phyloP scores from a whole-genome alignment of 1,140 invertebrate genomes.

The Archivesica marissinica region DNA sequence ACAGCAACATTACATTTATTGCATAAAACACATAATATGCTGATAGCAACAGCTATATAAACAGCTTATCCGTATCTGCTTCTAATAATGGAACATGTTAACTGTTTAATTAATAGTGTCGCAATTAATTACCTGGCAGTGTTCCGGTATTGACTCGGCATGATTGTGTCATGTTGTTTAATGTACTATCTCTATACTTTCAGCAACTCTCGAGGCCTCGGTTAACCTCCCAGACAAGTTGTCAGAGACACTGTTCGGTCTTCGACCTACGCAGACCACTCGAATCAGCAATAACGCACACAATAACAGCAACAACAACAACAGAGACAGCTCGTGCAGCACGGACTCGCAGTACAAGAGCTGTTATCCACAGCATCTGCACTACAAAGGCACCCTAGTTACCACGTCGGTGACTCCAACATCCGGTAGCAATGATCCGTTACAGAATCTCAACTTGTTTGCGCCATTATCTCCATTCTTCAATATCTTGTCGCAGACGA shows the following conservation, averaged over 20 bases:
- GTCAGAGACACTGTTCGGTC: constrained; percentile 70
- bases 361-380: constrained; percentile 79
- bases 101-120: too few relatives aligned
- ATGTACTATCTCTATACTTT: constrained; percentile 51
- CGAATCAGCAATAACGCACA: constrained; percentile 67
- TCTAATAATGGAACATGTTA: too few relatives aligned
- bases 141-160: too few relatives aligned
- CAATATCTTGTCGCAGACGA: constrained; percentile 77
- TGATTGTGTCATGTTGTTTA: not conserved
- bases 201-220: constrained; percentile 75
- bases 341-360: constrained; percentile 43
- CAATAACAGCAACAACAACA: constrained; percentile 56
- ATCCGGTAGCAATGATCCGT: constrained; percentile 67
- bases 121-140: too few relatives aligned
- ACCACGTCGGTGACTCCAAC: constrained; percentile 77
- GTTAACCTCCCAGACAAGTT: constrained; percentile 78
- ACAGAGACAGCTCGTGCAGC: constrained; percentile 9
- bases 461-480: constrained; percentile 79
- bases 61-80: too few relatives aligned
- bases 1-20: too few relatives aligned
- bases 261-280: constrained; percentile 56
- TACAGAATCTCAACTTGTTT: constrained; percentile 70
- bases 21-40: too few relatives aligned
- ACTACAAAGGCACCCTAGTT: constrained; percentile 83
- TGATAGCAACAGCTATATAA: too few relatives aligned